A percentile compares a stretch with the other conserved stretches of the same genome.
phyloP scores from a whole-genome alignment of 1,140 invertebrate species.

The Brachionus rotundiformis region DNA sequence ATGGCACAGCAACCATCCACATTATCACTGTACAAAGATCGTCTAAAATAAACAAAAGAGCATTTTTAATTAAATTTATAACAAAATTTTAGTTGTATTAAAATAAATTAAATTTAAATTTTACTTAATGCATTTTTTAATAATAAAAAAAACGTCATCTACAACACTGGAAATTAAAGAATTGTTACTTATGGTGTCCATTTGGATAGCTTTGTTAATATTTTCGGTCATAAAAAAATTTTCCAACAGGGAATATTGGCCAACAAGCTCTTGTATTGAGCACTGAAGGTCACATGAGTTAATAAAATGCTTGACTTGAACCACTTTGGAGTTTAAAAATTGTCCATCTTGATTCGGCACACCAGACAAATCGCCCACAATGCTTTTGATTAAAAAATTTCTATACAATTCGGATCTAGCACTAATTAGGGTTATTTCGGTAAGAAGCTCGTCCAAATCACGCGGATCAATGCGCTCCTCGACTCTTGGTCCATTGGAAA shows the following conservation, averaged over 20 bases:
- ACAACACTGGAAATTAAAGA: constrained; percentile 85
- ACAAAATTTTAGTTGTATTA: too few species aligned
- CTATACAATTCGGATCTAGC: constrained; percentile 85
- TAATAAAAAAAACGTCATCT: constrained; percentile 96
- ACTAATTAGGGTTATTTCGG: constrained; percentile 87
- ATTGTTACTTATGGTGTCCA: constrained; percentile 74
- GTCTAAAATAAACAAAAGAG: constrained; percentile 68
- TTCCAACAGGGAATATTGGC: constrained; percentile 86
- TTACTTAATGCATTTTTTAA: constrained; percentile 89
- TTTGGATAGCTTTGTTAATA: constrained; percentile 84
- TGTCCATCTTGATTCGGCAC: neutral
- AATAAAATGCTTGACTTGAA: constrained; percentile 73
- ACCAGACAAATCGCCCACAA: constrained; percentile 69
- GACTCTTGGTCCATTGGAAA: constrained; percentile 62
- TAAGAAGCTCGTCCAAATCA: constrained; percentile 81
- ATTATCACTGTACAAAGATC: constrained; percentile 82
- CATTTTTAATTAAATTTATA: constrained; percentile 53
- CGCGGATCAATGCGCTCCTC: constrained; percentile 72
- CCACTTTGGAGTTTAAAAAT: constrained; percentile 63
- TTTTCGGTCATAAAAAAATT: constrained; percentile 95
- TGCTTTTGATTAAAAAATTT: constrained; percentile 78
- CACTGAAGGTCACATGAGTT: constrained; percentile 76
- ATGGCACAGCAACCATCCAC: constrained; percentile 94
- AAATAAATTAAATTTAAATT: too few species aligned
- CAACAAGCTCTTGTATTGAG: constrained; percentile 84